phyloP scores from a whole-genome alignment of 2,888 invertebrate species.

The Chloromyia formosa region DNA sequence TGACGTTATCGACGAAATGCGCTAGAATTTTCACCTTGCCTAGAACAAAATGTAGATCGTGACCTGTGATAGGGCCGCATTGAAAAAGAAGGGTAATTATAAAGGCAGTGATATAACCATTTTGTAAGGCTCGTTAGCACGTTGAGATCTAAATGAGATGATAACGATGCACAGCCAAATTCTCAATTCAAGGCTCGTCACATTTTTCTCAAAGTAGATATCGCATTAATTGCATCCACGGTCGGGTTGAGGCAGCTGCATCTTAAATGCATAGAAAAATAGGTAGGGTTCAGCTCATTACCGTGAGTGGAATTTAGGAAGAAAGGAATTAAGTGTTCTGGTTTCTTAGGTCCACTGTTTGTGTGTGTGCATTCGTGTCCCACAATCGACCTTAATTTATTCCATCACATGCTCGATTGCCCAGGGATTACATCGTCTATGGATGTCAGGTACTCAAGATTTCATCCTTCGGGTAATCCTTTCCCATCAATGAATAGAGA shows the following conservation, averaged over 20 bases:
- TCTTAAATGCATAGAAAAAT: not conserved
- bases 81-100: constrained; percentile 20
- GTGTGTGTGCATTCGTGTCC: not conserved
- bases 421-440: constrained; percentile 8
- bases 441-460: constrained; percentile 17
- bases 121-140: constrained; percentile 28
- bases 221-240: constrained; percentile 18
- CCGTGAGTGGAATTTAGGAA: constrained; percentile 7
- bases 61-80: not conserved
- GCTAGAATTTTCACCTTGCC: constrained; percentile 29
- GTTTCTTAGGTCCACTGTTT: not conserved
- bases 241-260: constrained; percentile 31
- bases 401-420: constrained; percentile 15
- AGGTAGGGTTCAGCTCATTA: not conserved
- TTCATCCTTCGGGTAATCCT: constrained; percentile 19
- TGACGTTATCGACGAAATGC: constrained; percentile 8
- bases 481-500: not conserved
- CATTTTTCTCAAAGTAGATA: not conserved
- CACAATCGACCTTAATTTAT: constrained; percentile 7
- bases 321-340: constrained; percentile 7
- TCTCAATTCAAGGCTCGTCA: not conserved
- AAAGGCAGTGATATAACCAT: constrained; percentile 9
- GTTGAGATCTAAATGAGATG: constrained; percentile 15
- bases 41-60: not conserved
- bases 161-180: not conserved